These are phyloP conservation scores for Chrysaora quinquecirrha DNA, from an alignment of 30 jellyfish, hydroid and myxozoan genomes.

Conservation along the genomic window DNA sequence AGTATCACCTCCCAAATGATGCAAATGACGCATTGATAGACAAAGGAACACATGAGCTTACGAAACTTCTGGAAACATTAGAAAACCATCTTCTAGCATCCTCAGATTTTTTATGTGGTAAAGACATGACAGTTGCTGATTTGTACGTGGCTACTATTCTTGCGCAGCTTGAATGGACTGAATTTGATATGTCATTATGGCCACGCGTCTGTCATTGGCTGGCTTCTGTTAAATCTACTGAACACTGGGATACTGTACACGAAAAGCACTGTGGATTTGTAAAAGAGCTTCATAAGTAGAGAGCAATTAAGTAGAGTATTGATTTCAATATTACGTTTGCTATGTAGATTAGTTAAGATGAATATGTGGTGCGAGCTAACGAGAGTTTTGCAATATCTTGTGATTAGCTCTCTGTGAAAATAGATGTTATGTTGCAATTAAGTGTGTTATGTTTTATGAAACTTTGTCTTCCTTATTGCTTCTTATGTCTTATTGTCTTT, in stretches of 20 bases:
- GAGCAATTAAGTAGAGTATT: too few species aligned
- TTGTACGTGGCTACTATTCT: constrained; percentile 82
- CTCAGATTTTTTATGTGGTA: constrained; percentile 65
- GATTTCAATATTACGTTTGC: too few species aligned
- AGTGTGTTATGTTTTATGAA: too few species aligned
- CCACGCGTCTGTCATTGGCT: constrained; percentile 81
- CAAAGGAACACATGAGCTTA: constrained; percentile 82
- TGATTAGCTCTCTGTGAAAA: too few species aligned
- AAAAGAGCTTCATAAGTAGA: constrained; percentile 56
- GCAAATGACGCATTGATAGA: constrained; percentile 93
- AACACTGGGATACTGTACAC: constrained; percentile 80
- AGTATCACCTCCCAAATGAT: constrained; percentile 80
- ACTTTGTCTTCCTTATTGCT: too few species aligned
- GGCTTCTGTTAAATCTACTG: constrained; percentile 21
- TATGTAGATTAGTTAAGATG: too few species aligned
- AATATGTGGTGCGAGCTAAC: too few species aligned
- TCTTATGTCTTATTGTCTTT: too few species aligned
- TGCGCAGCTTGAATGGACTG: constrained; percentile 89
- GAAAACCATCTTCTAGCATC: constrained; percentile 68
- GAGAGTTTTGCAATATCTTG: too few species aligned
- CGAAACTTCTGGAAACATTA: constrained; percentile 73
- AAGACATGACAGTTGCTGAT: constrained; percentile 78
- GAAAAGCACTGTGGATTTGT: constrained; percentile 91
- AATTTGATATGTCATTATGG: constrained; percentile 86
- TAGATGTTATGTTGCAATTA: too few species aligned